Base-by-base conservation (phyloP, 2,888 invertebrate genomes). In the Eilema caniola region DNA sequence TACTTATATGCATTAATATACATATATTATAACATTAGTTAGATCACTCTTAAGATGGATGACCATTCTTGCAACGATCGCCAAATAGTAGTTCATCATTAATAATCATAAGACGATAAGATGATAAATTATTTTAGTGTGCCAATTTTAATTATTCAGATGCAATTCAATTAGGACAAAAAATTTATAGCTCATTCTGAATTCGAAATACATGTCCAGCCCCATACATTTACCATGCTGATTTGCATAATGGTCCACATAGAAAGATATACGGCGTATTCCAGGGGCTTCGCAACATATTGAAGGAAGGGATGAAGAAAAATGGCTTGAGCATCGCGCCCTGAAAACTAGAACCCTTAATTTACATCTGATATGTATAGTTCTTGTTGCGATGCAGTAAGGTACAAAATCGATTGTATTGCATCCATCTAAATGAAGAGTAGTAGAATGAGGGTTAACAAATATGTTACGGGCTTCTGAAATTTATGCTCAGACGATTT, bases 181-280 rank as follows among this genome's bases (percentile, higher is more conserved):
- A 67, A 66, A 70, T 66, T 76, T 73, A 68, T 62, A 73, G 66
- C 70, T 66, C 69, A 61, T 68, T 68, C 66, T 71, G 68, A 73
- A 84, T 73, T 70, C 67, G 72, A 67, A 75, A 83, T 79, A 85
- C 82, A 81, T 82, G 85, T 85, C 83, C 87, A 74, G 78, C 74
- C 73, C 77, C 83, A 81, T 83, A 84, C 83, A 83, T 81, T 80
- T 80, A 83, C 81, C 78, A 79, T 66, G 73, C 86, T 86, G 87
- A 91, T 93, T 92, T 90, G 84, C 91, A 93, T 94, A 93, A 93
- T 92, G 86, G 89, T 84, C 86, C 82, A 83, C 86, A 86, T 84
- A 79, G 84, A 90, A 78, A 93, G 92, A 92, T 91, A 89, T 87
- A 94, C 90, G 87, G 87, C 84, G 83, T 84, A 86, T 86, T 88